Base-by-base conservation (phyloP, 2,888 invertebrate species). In the Alcis repandata region DNA sequence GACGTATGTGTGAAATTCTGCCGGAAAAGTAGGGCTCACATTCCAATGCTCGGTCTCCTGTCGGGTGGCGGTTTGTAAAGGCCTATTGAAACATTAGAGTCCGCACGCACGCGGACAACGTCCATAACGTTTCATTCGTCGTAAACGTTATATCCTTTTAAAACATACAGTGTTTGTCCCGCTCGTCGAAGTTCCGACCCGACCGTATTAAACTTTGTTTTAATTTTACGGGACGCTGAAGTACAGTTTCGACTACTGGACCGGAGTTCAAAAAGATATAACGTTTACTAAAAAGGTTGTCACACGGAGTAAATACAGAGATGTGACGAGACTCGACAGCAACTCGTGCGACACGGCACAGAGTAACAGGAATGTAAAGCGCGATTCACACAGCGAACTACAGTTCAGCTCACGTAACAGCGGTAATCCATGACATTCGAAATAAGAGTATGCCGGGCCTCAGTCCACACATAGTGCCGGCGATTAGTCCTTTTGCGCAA, bases 31-130 rank as follows among this genome's bases (percentile, higher is more conserved):
- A 27, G 15, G 11, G n/a, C 9, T 49, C 11, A 15, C 10, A 32
- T 17, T 48, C 3, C 32, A 13, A 32, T 32, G 32, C n/a, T 15
- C 9, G 3, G 48, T 6, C 9, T 10, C 9, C 11, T 11, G 32
- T 32, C 1, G 1, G 10, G 48, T 17, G 32, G 32, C 32, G n/a
- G 32, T 49, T 40, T 32, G 48, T 49, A 49, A 32, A 32, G 48
- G 32, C 32, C 15, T 52, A 60, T 48, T 63, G 62, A 70, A 67
- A 63, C 61, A 64, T 57, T 61, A 54, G 53, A 64, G 59, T 59
- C 64, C 64, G 59, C 59, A 59, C 64, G 41, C 11, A 27, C 48
- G 48, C 48, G 48, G 6, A 27, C 43, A 60, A 59, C 65, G 60
- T 72, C 59, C 68, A 69, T 61, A 63, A 71, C 67, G 41, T 40